phyloP scores from a whole-genome alignment of 1,140 invertebrate species.

The Zaprionus ghesquierei region DNA sequence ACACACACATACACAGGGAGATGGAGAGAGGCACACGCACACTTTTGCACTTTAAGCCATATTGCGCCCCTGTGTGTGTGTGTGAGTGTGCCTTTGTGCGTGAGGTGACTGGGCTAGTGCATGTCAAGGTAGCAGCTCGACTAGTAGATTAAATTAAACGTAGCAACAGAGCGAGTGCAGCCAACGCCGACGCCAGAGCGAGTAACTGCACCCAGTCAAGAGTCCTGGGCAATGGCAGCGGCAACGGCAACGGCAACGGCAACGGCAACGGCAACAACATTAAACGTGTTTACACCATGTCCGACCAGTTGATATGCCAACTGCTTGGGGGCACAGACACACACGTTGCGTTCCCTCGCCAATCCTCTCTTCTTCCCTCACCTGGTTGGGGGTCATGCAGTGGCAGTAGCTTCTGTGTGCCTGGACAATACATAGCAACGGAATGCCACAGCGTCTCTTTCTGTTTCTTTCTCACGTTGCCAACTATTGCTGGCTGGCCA shows the following conservation, averaged over 20 bases:
- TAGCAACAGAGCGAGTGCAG: slow-evolving; percentile 41
- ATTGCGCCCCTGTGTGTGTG: neutral
- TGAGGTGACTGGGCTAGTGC: slow-evolving; percentile 32
- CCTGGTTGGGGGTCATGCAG: slow-evolving; percentile 43
- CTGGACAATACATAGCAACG: slow-evolving; percentile 71
- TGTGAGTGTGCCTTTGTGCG: neutral
- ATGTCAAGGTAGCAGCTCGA: slow-evolving; percentile 73
- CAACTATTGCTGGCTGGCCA: slow-evolving; percentile 33
- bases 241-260: neutral
- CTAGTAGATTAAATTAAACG: slow-evolving; percentile 80
- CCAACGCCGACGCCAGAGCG: slow-evolving; percentile 7
- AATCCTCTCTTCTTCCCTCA: neutral
- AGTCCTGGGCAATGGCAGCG: neutral
- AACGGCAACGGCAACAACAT: slow-evolving; percentile 61
- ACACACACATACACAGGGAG: too few relatives aligned
- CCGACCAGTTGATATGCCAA: slow-evolving; percentile 80
- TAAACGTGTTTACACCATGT: slow-evolving; percentile 80
- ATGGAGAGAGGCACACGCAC: neutral
- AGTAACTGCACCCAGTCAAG: slow-evolving; percentile 61
- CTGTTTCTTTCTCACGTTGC: slow-evolving; percentile 17
- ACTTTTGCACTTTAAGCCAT: slow-evolving; percentile 22
- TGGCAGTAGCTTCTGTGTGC: slow-evolving; percentile 42
- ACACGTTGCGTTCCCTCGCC: neutral
- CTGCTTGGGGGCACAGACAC: slow-evolving; percentile 32
- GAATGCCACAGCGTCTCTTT: slow-evolving; percentile 52